Percentiles rank a stretch among this genome's conserved stretches.
Evolutionary conservation across 2,888 invertebrate species (phyloP).

Genomic region (Metalampra italica): DNA sequence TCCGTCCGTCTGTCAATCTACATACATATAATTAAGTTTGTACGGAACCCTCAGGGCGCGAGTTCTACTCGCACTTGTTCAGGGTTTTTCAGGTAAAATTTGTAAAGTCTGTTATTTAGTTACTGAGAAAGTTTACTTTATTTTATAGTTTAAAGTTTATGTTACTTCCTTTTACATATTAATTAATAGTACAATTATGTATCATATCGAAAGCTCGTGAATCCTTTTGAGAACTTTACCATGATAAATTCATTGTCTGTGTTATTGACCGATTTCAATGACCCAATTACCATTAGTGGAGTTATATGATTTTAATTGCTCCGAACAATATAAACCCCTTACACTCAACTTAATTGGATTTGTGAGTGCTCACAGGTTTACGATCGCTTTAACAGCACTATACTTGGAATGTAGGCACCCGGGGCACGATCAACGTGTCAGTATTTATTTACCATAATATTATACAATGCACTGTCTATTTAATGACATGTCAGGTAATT

Average conservation of each 20-base stretch:
- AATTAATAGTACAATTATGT: too few relatives aligned
- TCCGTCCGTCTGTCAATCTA: too few relatives aligned
- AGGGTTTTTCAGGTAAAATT: too few relatives aligned
- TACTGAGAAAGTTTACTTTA: too few relatives aligned
- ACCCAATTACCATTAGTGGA: background rate
- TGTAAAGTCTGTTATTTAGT: too few relatives aligned
- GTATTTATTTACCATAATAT: slow-evolving; percentile 15
- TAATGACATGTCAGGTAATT: too few relatives aligned
- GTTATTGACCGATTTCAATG: background rate
- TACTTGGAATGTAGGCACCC: slow-evolving; percentile 17
- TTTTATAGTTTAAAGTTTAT: too few relatives aligned
- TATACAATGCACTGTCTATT: too few relatives aligned
- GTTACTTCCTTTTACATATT: too few relatives aligned
- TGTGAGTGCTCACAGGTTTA: slow-evolving; percentile 45
- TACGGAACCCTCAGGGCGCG: too few relatives aligned
- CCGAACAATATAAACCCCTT: slow-evolving; percentile 37
- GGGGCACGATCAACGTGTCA: slow-evolving; percentile 16
- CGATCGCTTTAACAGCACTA: slow-evolving; percentile 47
- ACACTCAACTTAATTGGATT: slow-evolving; percentile 46
- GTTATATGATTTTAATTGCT: slow-evolving; percentile 28
- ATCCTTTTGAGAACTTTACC: background rate
- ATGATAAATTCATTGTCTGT: background rate
- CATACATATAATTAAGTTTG: too few relatives aligned
- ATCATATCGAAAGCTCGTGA: background rate
- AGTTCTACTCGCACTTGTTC: too few relatives aligned